Conservation (phyloP, 1,140 invertebrate genomes). For the Bombyx mori region ASM3026992v2 NC_085118.1:1676001-1676500, state of each 20-base stretch:
- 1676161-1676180: too few relatives aligned
- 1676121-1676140: constrained; percentile 28
- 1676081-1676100: constrained; percentile 7
- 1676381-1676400: too few relatives aligned
- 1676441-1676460: neutral
- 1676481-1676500: constrained; percentile 8
- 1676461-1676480: constrained; percentile 4
- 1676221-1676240: neutral
- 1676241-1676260: constrained; percentile 1
- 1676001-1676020: too few relatives aligned
- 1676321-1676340: too few relatives aligned
- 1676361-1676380: too few relatives aligned
- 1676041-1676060: too few relatives aligned
- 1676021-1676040: too few relatives aligned
- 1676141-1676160: constrained; percentile 17
- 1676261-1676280: neutral
- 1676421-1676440: neutral
- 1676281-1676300: too few relatives aligned
- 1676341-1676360: too few relatives aligned
- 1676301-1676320: too few relatives aligned
- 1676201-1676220: constrained; percentile 3
- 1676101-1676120: constrained; percentile 26
- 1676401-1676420: too few relatives aligned
- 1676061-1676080: neutral
- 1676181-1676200: neutral